Evolutionary conservation across 1,140 invertebrate species (phyloP).

Genomic region (Lasioglossum albipes): DNA sequence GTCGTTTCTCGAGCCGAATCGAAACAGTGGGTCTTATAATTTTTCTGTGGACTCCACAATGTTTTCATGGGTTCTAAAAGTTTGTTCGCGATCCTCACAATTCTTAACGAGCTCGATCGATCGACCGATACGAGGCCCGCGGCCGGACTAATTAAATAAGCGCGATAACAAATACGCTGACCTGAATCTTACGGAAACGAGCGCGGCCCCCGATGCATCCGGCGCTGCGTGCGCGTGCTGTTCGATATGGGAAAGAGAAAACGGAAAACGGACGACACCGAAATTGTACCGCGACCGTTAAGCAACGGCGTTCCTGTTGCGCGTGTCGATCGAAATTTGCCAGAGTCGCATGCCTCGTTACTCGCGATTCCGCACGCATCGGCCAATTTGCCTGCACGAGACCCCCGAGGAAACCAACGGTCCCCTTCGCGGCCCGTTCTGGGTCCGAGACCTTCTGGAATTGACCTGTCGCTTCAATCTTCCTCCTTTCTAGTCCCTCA

Average conservation of each 20-base stretch:
- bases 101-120: too few relatives aligned
- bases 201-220: slow-evolving; percentile 35
- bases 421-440: background rate
- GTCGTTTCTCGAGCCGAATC: too few relatives aligned
- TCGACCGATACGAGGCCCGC: too few relatives aligned
- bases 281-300: slow-evolving; percentile 61
- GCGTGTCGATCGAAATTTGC: slow-evolving; percentile 62
- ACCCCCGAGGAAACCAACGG: slow-evolving; percentile 7
- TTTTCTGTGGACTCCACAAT: too few relatives aligned
- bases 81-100: too few relatives aligned
- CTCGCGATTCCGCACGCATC: background rate
- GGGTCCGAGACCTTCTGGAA: background rate
- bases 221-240: background rate
- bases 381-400: slow-evolving; percentile 14
- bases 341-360: slow-evolving; percentile 35
- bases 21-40: too few relatives aligned
- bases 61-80: too few relatives aligned
- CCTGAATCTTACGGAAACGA: slow-evolving; percentile 54
- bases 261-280: slow-evolving; percentile 43
- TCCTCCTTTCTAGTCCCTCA: too few relatives aligned
- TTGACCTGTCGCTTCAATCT: too few relatives aligned
- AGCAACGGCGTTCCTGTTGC: slow-evolving; percentile 49
- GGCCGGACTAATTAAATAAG: slow-evolving; percentile 37
- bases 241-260: slow-evolving; percentile 61
- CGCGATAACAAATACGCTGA: slow-evolving; percentile 57